Base-by-base conservation (phyloP, 2,888 invertebrate species). In the Macaria notata region DNA sequence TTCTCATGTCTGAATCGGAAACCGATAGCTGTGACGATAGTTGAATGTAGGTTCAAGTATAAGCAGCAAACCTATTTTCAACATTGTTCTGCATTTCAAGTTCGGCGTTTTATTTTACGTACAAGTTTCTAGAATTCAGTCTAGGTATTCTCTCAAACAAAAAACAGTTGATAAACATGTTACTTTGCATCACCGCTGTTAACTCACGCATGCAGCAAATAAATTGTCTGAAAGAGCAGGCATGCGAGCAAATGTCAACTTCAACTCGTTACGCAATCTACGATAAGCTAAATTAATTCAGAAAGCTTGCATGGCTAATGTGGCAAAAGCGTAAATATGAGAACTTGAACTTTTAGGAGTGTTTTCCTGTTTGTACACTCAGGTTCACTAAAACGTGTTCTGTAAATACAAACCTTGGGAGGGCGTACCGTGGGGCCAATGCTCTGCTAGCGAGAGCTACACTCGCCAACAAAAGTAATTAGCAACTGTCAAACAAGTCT, bases 401-500 rank as follows among this genome's bases (percentile, higher is more conserved):
- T 54, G 63, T 63, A 60, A 68, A 67, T 70, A 65, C 54, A 68
- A 67, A 58, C 63, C 65, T 68, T 65, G 60, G 60, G 59, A 62
- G 63, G 64, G 64, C 51, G 62, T 66, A 62, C 61, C 61, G 55
- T 61, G 49, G 56, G 66, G 65, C 53, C 64, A 67, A 62, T 56
- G 64, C 64, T 48, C 54, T 46, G 62, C 56, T 63, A 64, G 55
- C 62, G 56, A 66, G 63, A 61, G 59, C 62, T 69, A 65, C 66
- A 68, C 62, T 70, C 64, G 38, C 55, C 59, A 64, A 66, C 71
- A 69, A 73, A 74, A 72, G 72, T 71, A 72, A 74, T 73, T 73
- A 73, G 63, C 67, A 73, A 72, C 71, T 70, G 72, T 66, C 72
- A 71, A 73, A 71, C 67, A 69, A 69, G 68, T 63, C 58, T 65